Base-by-base conservation (phyloP, 2,888 invertebrate genomes). In the Cephonodes hylas region DNA sequence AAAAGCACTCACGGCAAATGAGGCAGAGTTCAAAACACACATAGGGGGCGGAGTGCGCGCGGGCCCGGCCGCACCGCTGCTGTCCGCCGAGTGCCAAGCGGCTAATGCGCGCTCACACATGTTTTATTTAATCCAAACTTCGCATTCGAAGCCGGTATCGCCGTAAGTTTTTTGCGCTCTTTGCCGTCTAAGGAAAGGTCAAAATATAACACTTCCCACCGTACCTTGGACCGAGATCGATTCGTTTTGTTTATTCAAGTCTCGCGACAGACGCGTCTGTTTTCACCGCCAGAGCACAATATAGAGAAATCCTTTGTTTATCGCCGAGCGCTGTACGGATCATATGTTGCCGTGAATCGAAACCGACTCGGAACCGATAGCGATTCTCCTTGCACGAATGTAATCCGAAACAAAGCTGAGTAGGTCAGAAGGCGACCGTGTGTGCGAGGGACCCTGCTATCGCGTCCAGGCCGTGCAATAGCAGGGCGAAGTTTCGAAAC, bases 231-330 rank as follows among this genome's bases (percentile, higher is more conserved):
- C 61, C 27, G 59, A 64, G 58, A 60, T 23, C 61, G 31, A 23
- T 46, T 58, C 23, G 27, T 38, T 42, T 58, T 23, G 58, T 69
- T 69, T 76, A 75, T 77, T 73, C 75, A 68, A 60, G 64, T 67
- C 27, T 53, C 48, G n/a, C 68, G 63, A 67, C 61, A 66, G 62
- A 62, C 70, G 66, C 70, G 68, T 73, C 71, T 75, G 74, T 79
- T 82, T 77, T 76, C 77, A 73, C 72, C 66, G 66, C 66, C 69
- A 81, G 83, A 84, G 84, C 86, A 84, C 76, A 77, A 74, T 73
- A 83, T 70, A 80, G 72, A 78, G 77, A 78, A 79, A 79, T 74
- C 78, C 80, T 80, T 81, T 84, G 79, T 82, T 71, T 67, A 64
- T 64, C 66, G 62, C 66, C 68, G 65, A 63, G 61, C 64, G 62